Evolutionary conservation across 2,888 invertebrate genomes (phyloP), one percentile per base, ranked within the genome.

Genomic region (Cheilosia urbana): DNA sequence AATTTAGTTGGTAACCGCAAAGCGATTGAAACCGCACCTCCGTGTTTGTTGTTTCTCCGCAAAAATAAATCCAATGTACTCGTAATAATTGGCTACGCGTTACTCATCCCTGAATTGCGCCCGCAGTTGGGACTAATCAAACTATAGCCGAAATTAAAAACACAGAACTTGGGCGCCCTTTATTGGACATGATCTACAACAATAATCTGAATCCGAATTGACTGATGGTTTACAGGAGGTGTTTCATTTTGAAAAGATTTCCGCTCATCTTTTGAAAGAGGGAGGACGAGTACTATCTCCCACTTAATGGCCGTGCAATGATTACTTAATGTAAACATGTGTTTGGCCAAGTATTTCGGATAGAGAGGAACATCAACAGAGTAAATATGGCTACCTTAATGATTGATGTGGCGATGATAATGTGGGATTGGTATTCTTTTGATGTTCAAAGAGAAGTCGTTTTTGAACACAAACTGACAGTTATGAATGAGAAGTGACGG

Each of bases 1-100:
- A 77, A 77, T 77, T 77, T 77, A 77, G 77, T 77, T 69, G 37
- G 53, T 15, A 55, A 77, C 77, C 77, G 77, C 60, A 51, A 77
- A 77, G 37, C 68, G 77, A 77, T 77, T 68, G 60, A 53, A 60
- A 77, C 60, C 77, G 37, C 37, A 77, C 77, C 77, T 68, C 77
- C 30, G 34, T 77, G 77, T 75, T 75, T 77, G 77, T 69, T 77
- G 17, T 62, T 77, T 13, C 19, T 34, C 51, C 53, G 45, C 51
- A 53, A 66, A 58, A 77, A 71, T 53, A 58, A 71, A 82, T 65
- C 55, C 76, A 72, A 65, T 71, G 42, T 75, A 71, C 66, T 71
- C 34, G 51, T 11, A 66, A 71, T 69, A 60, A 82, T 82, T 82
- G 66, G 82, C 27, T 77, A 27, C 60, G 77, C n/a, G 77, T 65